Conservation (phyloP, 2,113 vertebrate genomes). For the Fregetta grallaria region DNA sequence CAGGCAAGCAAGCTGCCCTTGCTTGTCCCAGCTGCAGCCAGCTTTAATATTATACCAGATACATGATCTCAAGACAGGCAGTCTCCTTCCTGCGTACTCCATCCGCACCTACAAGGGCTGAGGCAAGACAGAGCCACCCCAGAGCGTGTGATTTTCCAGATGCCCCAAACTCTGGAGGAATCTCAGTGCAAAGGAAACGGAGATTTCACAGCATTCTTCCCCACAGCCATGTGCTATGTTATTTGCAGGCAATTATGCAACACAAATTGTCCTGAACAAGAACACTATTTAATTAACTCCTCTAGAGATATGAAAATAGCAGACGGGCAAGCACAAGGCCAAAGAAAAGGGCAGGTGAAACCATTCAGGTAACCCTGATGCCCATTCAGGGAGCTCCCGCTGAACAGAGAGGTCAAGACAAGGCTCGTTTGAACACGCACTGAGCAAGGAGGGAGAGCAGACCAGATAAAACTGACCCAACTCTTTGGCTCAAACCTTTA, state of each 20-base stretch:
- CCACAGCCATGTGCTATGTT: not conserved
- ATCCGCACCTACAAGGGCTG: not conserved
- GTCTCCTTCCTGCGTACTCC: not conserved
- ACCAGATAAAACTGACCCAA: slow-evolving; percentile 52
- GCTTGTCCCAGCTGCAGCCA: not conserved
- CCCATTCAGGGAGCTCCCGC: not conserved
- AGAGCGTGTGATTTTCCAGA: not conserved
- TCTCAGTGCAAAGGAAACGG: not conserved
- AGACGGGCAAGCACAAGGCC: not conserved
- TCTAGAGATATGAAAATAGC: not conserved
- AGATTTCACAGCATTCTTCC: not conserved
- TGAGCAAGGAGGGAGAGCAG: not conserved
- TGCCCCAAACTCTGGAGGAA: not conserved
- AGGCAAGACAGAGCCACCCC: not conserved
- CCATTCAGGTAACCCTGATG: not conserved
- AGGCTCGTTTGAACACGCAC: not conserved
- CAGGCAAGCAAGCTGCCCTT: not conserved
- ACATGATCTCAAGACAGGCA: not conserved
- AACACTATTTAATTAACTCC: not conserved
- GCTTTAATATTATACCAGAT: not conserved
- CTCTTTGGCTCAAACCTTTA: not conserved
- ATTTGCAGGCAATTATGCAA: not conserved
- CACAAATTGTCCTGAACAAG: not conserved
- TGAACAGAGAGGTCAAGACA: not conserved
- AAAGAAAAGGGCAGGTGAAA: not conserved